These are phyloP conservation scores for Chunga burmeisteri DNA, from an alignment of 2,113 vertebrate genomes.

Conservation along the genomic window DNA sequence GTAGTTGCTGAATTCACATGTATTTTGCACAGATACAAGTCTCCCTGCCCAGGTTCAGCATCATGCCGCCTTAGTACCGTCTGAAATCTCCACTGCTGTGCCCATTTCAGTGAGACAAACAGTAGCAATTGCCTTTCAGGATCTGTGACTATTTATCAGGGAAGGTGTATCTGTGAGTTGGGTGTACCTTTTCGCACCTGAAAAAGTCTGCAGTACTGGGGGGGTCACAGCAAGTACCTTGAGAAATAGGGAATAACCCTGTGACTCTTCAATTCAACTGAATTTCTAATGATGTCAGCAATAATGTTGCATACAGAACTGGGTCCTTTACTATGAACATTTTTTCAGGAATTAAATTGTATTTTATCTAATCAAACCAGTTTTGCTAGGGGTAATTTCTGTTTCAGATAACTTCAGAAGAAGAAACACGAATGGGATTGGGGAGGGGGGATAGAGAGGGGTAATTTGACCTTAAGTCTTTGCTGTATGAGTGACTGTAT, in stretches of 20 bases:
- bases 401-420: background rate
- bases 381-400: background rate
- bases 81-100: background rate
- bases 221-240: background rate
- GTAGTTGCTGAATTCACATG: background rate
- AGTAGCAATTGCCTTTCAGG: background rate
- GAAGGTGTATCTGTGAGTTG: background rate
- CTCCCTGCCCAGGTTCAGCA: background rate
- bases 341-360: background rate
- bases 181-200: background rate
- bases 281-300: background rate
- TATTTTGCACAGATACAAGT: background rate
- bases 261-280: background rate
- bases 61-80: background rate
- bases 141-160: background rate
- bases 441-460: background rate
- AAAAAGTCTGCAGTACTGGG: background rate
- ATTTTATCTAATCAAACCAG: background rate
- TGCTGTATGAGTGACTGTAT: conserved; percentile 14
- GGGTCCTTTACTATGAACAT: background rate
- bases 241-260: background rate
- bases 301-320: background rate
- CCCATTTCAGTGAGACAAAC: background rate
- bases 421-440: background rate
- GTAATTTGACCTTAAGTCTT: background rate